Percentiles rank a stretch among this genome's conserved stretches.
Evolutionary conservation across 1,140 invertebrate genomes (phyloP).

Genomic region (Prorops nasuta): DNA sequence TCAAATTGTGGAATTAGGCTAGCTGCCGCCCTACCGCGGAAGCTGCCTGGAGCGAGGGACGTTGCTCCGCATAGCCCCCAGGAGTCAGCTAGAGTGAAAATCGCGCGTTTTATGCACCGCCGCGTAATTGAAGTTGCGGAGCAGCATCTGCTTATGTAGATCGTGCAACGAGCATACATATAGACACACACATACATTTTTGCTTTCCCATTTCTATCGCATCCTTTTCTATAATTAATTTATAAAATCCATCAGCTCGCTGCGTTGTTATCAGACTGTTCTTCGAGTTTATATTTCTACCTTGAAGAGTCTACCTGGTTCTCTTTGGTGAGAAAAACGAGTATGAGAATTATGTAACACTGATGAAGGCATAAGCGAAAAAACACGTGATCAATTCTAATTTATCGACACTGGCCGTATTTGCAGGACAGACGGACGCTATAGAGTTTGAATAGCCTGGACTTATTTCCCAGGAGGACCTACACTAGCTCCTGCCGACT

Average conservation of each 20-base stretch:
- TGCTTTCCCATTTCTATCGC: not conserved
- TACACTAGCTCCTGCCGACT: not conserved
- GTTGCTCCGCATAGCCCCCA: not conserved
- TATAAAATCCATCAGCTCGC: not conserved
- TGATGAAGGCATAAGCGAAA: no score
- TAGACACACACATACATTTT: no score
- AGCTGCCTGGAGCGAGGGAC: no score
- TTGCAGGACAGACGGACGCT: conserved; percentile 13
- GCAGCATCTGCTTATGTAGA: no score
- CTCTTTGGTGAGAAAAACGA: not conserved
- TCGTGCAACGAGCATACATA: no score
- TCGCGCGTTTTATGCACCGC: conserved; percentile 20
- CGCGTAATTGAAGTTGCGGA: conserved; percentile 22
- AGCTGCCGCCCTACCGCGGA: not conserved
- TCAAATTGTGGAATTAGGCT: conserved; percentile 31
- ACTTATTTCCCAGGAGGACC: conserved; percentile 32
- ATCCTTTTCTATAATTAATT: conserved; percentile 15
- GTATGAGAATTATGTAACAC: no score
- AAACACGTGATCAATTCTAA: conserved; percentile 16
- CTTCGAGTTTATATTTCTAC: not conserved
- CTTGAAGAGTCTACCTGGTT: not conserved
- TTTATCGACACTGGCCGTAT: conserved; percentile 14
- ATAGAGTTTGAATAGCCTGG: conserved; percentile 19
- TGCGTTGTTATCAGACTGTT: not conserved
- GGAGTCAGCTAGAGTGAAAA: conserved; percentile 12